Evolutionary conservation across 2,888 invertebrate species (phyloP).

Genomic region (Limnephilus auricula): DNA sequence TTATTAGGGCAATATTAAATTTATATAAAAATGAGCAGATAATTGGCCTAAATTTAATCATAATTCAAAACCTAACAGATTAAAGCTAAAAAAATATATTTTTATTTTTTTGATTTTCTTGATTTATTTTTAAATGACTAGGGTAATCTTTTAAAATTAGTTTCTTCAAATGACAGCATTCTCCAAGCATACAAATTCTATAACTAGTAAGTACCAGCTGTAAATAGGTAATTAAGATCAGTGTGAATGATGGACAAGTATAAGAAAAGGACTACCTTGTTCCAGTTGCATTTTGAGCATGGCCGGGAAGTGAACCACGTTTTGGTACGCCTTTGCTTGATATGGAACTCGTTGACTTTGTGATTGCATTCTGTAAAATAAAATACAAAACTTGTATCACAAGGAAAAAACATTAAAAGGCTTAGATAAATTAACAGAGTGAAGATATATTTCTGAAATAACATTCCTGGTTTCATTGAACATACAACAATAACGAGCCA

Average conservation of each 20-base stretch:
- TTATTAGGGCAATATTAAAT: neutral
- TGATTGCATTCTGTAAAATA: constrained; percentile 61
- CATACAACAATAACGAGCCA: no score
- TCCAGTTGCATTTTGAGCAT: constrained; percentile 61
- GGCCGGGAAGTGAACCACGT: constrained; percentile 63
- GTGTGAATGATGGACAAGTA: neutral
- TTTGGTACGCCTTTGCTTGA: constrained; percentile 65
- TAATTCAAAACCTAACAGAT: neutral
- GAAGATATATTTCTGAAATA: no score
- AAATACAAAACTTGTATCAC: neutral
- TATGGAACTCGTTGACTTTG: constrained; percentile 65
- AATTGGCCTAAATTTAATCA: neutral
- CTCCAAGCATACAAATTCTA: neutral
- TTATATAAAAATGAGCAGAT: neutral
- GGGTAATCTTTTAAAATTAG: neutral
- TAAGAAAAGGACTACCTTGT: constrained; percentile 54
- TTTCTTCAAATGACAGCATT: neutral
- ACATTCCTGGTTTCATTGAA: no score
- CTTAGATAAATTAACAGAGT: no score
- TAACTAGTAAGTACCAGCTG: neutral
- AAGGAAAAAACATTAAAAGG: neutral
- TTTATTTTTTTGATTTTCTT: neutral
- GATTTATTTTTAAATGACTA: neutral
- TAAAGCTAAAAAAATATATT: neutral
- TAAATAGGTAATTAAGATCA: neutral